Conservation (phyloP, 2,888 invertebrate species). For the Leptogaster cylindrica region DNA sequence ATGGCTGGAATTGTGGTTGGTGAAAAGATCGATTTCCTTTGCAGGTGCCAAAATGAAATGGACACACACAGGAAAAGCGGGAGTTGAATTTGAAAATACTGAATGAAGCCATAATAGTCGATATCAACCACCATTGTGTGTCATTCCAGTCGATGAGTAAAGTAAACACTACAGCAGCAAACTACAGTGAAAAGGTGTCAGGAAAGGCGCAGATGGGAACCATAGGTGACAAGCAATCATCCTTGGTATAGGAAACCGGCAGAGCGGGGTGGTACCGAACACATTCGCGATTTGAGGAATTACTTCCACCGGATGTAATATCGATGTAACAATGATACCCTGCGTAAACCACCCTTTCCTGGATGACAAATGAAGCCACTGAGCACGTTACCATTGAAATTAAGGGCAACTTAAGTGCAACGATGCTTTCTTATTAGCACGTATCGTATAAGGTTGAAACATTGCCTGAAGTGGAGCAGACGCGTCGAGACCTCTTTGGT, state of each 20-base stretch:
- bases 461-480: not conserved
- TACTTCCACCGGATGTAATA: constrained; percentile 40
- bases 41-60: constrained; percentile 7
- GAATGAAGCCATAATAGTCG: constrained; percentile 30
- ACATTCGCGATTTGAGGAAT: constrained; percentile 22
- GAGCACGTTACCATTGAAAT: constrained; percentile 17
- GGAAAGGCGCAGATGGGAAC: constrained; percentile 12
- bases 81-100: constrained; percentile 6
- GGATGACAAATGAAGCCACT: constrained; percentile 26
- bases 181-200: not conserved
- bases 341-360: constrained; percentile 12
- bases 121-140: not conserved
- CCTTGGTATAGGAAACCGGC: not conserved
- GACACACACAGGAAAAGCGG: constrained; percentile 4
- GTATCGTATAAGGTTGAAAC: not conserved
- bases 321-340: constrained; percentile 40
- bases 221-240: constrained; percentile 23
- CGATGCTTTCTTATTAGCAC: constrained; percentile 32
- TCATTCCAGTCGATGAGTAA: too few species aligned
- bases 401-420: constrained; percentile 21
- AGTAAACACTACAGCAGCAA: too few species aligned
- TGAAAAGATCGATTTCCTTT: constrained; percentile 23
- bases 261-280: not conserved
- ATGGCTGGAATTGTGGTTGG: not conserved
- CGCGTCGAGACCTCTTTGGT: not conserved